Evolutionary conservation across 2,888 invertebrate genomes (phyloP).

Genomic region (Plebejus anna): DNA sequence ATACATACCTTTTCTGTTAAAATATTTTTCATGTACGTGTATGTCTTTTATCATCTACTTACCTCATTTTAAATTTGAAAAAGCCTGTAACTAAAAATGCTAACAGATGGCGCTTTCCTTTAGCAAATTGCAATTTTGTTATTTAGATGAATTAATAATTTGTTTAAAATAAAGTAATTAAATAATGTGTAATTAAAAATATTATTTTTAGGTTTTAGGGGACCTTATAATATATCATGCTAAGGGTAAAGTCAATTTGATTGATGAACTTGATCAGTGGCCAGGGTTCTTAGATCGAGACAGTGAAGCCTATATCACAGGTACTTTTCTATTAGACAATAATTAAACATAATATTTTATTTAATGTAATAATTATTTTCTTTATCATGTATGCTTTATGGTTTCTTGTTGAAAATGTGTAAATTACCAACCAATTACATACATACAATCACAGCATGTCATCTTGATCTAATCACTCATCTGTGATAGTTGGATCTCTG

Average conservation of each 20-base stretch:
- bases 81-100: neutral
- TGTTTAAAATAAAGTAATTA: neutral
- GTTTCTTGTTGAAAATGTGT: too few relatives aligned
- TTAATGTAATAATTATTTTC: neutral
- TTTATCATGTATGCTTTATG: too few relatives aligned
- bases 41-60: too few relatives aligned
- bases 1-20: neutral
- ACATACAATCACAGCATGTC: too few relatives aligned
- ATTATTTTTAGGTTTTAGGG: conserved; percentile 50
- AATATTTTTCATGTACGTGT: too few relatives aligned
- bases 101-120: conserved; percentile 7
- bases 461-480: too few relatives aligned
- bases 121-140: neutral
- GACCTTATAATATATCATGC: conserved; percentile 49
- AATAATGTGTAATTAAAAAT: neutral
- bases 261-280: conserved; percentile 50
- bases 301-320: conserved; percentile 46
- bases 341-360: neutral
- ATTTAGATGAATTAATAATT: neutral
- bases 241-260: conserved; percentile 45
- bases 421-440: too few relatives aligned
- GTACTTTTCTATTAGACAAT: conserved; percentile 40
- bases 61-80: neutral
- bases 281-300: conserved; percentile 51
- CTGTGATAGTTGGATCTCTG: too few relatives aligned